A percentile compares a stretch with the other conserved stretches of the same genome.
These are phyloP conservation scores for Pipistrellus nathusii DNA, from an alignment of 2,797 vertebrate species.

Conservation along the genomic window DNA sequence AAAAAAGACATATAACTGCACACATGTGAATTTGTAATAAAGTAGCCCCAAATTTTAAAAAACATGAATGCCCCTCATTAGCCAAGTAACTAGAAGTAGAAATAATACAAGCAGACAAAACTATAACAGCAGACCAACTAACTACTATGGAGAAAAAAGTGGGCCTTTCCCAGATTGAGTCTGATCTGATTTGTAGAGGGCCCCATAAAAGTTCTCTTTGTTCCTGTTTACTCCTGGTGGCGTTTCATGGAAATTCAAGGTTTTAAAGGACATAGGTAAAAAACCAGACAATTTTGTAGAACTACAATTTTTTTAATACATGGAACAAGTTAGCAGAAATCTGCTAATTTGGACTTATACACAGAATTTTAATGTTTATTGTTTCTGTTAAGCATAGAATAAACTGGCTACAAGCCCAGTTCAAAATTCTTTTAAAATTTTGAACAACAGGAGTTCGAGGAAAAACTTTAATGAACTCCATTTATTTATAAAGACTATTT, in stretches of 20 bases:
- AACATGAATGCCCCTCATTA: background rate
- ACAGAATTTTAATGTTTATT: slow-evolving; percentile 32
- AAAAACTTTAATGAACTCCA: slow-evolving; percentile 23
- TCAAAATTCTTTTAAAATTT: slow-evolving; percentile 44
- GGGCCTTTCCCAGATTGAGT: background rate
- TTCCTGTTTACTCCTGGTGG: background rate
- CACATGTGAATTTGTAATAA: background rate
- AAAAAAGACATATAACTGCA: background rate
- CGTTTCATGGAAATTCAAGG: slow-evolving; percentile 26
- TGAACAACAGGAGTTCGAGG: background rate
- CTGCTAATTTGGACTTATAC: background rate
- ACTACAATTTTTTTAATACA: background rate
- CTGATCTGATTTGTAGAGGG: background rate
- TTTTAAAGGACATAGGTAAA: background rate
- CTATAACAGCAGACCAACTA: background rate
- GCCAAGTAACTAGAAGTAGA: background rate
- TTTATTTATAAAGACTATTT: slow-evolving; percentile 17
- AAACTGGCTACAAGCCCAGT: background rate
- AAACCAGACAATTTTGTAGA: slow-evolving; percentile 12
- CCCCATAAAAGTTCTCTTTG: background rate
- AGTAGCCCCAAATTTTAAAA: background rate
- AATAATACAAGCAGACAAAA: background rate
- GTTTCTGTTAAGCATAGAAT: slow-evolving; percentile 7
- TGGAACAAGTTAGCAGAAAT: background rate
- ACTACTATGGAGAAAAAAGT: background rate